Evolutionary conservation across 2,888 invertebrate species (phyloP).

Genomic region (Lysandra bellargus): DNA sequence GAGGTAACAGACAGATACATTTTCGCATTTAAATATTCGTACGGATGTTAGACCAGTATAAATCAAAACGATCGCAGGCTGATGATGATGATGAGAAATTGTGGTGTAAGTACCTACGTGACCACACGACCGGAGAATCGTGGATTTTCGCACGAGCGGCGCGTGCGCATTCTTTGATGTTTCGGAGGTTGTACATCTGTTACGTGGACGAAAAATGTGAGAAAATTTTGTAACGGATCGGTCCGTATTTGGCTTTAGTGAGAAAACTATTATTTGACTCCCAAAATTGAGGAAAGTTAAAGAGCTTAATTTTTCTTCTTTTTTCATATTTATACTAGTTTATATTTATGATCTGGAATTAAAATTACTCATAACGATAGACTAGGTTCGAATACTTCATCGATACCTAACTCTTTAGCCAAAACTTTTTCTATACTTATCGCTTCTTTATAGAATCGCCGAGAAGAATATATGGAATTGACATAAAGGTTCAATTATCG

Average conservation of each 20-base stretch:
- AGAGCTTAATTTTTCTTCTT: too few species aligned
- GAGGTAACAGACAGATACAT: too few species aligned
- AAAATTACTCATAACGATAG: background rate
- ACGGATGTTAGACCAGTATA: too few species aligned
- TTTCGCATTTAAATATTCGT: too few species aligned
- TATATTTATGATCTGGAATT: background rate
- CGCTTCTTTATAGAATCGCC: too few species aligned
- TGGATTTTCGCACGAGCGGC: constrained; percentile 65
- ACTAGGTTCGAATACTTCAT: background rate
- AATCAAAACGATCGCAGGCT: background rate
- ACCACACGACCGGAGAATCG: constrained; percentile 46
- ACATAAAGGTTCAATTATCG: too few species aligned
- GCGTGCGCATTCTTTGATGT: constrained; percentile 51
- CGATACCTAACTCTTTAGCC: too few species aligned
- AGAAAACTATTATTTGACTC: background rate
- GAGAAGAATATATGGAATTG: too few species aligned
- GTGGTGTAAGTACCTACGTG: constrained; percentile 31
- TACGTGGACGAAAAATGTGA: constrained; percentile 13
- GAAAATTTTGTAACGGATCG: constrained; percentile 31
- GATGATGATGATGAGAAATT: constrained; percentile 6
- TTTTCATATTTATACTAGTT: too few species aligned
- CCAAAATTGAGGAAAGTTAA: background rate
- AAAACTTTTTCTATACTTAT: too few species aligned
- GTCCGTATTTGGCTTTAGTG: background rate
- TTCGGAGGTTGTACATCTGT: constrained; percentile 10